Evolutionary conservation across 2,113 vertebrate species (phyloP).

Genomic region (Triplophysa dalaica): DNA sequence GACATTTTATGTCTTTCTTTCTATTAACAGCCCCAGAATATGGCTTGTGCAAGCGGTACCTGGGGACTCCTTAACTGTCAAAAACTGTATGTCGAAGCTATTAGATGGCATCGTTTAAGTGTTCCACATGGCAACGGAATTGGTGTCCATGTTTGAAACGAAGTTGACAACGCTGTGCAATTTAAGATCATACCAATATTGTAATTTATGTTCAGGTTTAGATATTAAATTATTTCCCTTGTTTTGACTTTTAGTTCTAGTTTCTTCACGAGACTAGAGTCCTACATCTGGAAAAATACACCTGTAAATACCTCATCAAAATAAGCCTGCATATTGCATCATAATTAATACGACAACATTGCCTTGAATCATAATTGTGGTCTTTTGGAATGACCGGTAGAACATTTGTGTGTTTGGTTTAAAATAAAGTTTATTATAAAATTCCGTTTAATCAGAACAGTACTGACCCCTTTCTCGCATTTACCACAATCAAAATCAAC

Average conservation of each 20-base stretch:
- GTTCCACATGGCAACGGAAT: conserved; percentile 1
- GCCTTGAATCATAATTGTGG: not conserved
- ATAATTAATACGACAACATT: not conserved
- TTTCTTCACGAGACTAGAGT: not conserved
- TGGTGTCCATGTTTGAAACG: not conserved
- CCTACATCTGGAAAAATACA: not conserved
- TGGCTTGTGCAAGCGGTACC: conserved; percentile 81
- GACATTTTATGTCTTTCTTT: conserved; percentile 92
- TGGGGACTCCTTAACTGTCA: conserved; percentile 90
- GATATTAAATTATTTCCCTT: not conserved
- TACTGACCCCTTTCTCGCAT: conserved; percentile 33
- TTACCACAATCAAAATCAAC: conserved; percentile 6
- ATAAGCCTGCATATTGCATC: not conserved
- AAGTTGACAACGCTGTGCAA: not conserved
- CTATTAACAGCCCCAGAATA: conserved; percentile 86
- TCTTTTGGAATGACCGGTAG: conserved; percentile 26
- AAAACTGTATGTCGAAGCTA: conserved; percentile 55
- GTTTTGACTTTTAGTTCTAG: not conserved
- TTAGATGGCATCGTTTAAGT: not conserved
- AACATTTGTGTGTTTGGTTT: conserved; percentile 42
- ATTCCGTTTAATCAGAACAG: conserved; percentile 59
- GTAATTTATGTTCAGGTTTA: not conserved
- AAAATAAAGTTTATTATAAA: conserved; percentile 75
- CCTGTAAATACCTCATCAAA: not conserved
- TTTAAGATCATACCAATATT: not conserved